These are phyloP conservation scores for Apocheima hispidaria DNA, from an alignment of 2,888 invertebrate species.

Conservation along the genomic window DNA sequence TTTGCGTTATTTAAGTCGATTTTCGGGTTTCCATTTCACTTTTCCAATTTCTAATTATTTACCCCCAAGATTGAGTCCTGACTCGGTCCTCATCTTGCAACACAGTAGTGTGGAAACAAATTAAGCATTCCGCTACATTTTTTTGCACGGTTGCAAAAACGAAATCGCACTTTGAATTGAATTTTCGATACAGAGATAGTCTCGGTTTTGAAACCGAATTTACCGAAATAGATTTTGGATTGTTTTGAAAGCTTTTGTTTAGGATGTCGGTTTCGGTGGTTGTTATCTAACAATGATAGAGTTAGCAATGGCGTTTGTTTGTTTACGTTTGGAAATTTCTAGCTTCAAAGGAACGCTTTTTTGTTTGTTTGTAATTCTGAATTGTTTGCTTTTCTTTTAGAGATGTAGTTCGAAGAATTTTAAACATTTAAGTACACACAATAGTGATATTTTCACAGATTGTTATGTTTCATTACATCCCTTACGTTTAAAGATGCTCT, in stretches of 20 bases:
- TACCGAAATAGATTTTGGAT: conserved; percentile 23
- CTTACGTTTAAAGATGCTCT: too few species aligned
- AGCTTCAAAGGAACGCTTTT: conserved; percentile 3
- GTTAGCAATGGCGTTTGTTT: conserved; percentile 6
- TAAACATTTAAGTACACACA: neutral
- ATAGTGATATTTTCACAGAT: neutral
- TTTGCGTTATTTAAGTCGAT: too few species aligned
- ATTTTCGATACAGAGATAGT: conserved; percentile 29
- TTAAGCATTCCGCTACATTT: conserved; percentile 39
- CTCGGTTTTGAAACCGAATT: conserved; percentile 24
- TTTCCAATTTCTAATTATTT: neutral
- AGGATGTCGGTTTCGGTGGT: conserved; percentile 22
- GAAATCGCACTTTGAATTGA: conserved; percentile 25
- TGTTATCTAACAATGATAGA: conserved; percentile 11
- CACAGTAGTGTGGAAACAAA: conserved; percentile 46
- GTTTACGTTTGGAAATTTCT: conserved; percentile 7
- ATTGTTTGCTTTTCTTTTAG: neutral
- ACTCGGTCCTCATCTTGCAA: conserved; percentile 39
- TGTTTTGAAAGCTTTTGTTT: conserved; percentile 23
- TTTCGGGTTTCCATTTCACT: too few species aligned
- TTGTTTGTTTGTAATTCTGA: neutral
- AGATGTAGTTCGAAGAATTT: neutral
- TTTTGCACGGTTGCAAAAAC: conserved; percentile 36
- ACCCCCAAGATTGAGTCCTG: neutral
- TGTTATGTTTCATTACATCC: neutral